Conservation (phyloP, 2,888 invertebrate genomes). For the Odiellus spinosus region DNA sequence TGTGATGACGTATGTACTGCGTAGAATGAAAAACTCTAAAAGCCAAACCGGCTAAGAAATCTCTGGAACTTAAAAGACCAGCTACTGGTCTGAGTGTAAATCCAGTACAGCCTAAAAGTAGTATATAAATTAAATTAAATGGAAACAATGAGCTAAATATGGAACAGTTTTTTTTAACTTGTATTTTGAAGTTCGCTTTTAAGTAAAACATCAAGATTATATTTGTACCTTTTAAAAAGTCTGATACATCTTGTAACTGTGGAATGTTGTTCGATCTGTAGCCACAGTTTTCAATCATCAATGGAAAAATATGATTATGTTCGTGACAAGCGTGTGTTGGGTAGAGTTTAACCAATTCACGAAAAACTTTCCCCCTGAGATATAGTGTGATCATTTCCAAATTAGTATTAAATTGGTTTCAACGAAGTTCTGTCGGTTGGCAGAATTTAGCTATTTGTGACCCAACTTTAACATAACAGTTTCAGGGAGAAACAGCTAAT, state of each 20-base stretch:
- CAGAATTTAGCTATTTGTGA: no score
- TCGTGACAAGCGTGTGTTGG: constrained; percentile 92
- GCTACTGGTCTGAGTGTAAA: constrained; percentile 94
- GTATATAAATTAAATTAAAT: neutral
- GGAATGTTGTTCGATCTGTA: constrained; percentile 78
- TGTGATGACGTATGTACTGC: constrained; percentile 94
- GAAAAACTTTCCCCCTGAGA: constrained; percentile 61
- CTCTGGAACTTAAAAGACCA: constrained; percentile 87
- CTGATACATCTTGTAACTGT: constrained; percentile 86
- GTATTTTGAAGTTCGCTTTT: no score
- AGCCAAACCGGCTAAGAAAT: constrained; percentile 93
- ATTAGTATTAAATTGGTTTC: no score
- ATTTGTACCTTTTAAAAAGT: constrained; percentile 59
- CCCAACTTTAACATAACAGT: no score
- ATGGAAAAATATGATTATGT: constrained; percentile 76
- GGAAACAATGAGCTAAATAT: no score
- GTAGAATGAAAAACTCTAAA: constrained; percentile 99
- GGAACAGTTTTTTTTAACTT: no score
- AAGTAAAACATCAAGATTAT: no score
- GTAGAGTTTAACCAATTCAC: constrained; percentile 67
- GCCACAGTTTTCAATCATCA: constrained; percentile 72
- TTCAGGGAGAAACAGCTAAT: no score
- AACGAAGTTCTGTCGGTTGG: no score
- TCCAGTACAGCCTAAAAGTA: constrained; percentile 52
- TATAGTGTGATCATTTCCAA: neutral